Base-by-base conservation (phyloP, 2,113 vertebrate genomes). In the Gambusia holbrooki region DNA sequence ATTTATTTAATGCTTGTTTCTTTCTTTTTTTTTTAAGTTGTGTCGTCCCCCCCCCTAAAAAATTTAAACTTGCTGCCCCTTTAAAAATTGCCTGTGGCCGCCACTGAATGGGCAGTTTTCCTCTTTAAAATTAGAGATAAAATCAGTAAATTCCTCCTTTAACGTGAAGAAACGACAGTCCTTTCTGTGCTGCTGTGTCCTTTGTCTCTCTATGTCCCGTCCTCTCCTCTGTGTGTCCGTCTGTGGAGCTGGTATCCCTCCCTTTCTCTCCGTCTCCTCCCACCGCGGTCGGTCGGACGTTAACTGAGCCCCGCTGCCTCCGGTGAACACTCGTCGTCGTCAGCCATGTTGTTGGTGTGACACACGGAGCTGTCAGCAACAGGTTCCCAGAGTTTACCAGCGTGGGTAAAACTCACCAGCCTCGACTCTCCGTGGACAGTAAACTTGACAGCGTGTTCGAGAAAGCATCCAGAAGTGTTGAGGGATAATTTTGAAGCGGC, bases 271-370 rank as follows among this genome's bases (percentile, higher is more conserved):
- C 63, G 63, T 74, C 76, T 84, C 85, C 87, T 84, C 88, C 87
- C 90, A 84, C 84, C 14, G n/a, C 1, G 66, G 51, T 68, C 70
- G 61, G 40, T 62, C 73, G 48, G 74, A 84, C 85, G 79, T 73
- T 77, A 87, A 84, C 87, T 78, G 79, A 73, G 77, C 73, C 76
- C 30, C 51, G 35, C 71, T 77, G 65, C 37, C 82, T 71, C 73
- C 33, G 40, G n/a, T 25, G 63, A 66, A 69, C 81, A 80, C 37
- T 79, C 78, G 45, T 48, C 45, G 45, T 54, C 66, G 93, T 94
- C 91, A 93, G 93, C 93, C 93, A 94, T 94, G 90, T 94, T 94
- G 90, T 92, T 90, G 88, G 80, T 88, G 88, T 92, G 89, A 93
- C 88, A 84, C 79, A 83, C 82, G 1, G 79, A 92, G 82, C 90